Evolutionary conservation across 2,797 vertebrate genomes (phyloP).

Genomic region (Lutjanus campechanus): DNA sequence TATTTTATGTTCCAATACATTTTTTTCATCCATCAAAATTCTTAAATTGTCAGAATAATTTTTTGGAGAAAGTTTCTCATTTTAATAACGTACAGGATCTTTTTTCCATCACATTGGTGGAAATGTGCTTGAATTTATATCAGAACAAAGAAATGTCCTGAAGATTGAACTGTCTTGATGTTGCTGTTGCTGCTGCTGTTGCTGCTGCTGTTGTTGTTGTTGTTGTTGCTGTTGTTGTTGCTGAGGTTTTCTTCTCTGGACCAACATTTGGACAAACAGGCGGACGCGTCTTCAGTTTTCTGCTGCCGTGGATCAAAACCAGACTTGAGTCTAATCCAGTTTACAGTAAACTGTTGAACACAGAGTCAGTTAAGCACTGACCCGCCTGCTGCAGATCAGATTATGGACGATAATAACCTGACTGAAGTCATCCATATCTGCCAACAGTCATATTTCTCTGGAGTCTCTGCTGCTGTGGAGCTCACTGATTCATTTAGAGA

Average conservation of each 20-base stretch:
- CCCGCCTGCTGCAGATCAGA: neutral
- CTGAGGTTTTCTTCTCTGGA: neutral
- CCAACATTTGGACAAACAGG: neutral
- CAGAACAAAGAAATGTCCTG: no score
- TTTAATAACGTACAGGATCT: no score
- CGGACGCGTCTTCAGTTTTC: neutral
- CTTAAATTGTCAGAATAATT: no score
- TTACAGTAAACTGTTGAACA: conserved; percentile 2
- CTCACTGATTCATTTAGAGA: neutral
- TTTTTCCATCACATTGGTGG: no score
- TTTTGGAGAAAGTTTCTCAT: no score
- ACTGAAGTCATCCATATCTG: conserved; percentile 22
- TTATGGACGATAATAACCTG: conserved; percentile 10
- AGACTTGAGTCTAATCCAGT: conserved; percentile 20
- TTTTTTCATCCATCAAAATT: no score
- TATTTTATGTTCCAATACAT: no score
- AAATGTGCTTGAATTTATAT: no score
- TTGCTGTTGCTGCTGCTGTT: no score
- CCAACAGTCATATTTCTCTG: neutral
- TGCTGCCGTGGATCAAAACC: conserved; percentile 21
- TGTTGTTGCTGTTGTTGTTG: no score
- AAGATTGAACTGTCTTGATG: no score
- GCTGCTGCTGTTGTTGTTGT: no score
- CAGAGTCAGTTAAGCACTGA: neutral
- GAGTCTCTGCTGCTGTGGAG: neutral